A percentile compares a stretch with the other conserved stretches of the same genome.
Evolutionary conservation across 2,888 invertebrate species (phyloP).

Genomic region (Chalcis sispes): DNA sequence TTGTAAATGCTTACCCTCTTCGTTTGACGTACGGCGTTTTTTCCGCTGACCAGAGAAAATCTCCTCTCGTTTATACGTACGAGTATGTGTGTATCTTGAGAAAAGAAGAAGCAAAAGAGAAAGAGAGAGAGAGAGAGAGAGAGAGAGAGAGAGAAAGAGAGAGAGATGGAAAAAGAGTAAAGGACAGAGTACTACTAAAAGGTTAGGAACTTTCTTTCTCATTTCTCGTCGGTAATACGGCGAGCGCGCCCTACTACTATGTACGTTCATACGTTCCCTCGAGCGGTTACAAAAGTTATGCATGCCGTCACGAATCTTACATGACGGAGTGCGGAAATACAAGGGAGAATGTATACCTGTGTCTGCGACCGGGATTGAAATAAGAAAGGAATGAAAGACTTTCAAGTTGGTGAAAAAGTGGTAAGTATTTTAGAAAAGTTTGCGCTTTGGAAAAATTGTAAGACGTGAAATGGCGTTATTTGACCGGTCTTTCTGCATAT

Average conservation of each 20-base stretch:
- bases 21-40: constrained; percentile 24
- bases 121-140: neutral
- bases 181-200: neutral
- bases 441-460: neutral
- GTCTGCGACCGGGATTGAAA: neutral
- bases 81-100: no score
- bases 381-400: neutral
- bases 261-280: neutral
- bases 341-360: constrained; percentile 14
- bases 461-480: neutral
- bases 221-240: neutral
- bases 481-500: neutral
- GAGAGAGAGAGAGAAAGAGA: neutral
- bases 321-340: constrained; percentile 14
- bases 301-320: neutral
- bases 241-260: neutral
- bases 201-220: constrained; percentile 8
- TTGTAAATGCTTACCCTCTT: neutral
- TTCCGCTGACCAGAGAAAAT: constrained; percentile 25
- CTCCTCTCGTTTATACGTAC: neutral
- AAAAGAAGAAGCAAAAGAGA: neutral
- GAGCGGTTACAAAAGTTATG: constrained; percentile 10
- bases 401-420: neutral
- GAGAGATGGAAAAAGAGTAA: neutral
- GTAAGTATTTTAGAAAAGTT: neutral